A percentile compares a stretch with the other conserved stretches of the same genome.
phyloP scores from a whole-genome alignment of 2,113 vertebrate genomes.

The Zeus faber region DNA sequence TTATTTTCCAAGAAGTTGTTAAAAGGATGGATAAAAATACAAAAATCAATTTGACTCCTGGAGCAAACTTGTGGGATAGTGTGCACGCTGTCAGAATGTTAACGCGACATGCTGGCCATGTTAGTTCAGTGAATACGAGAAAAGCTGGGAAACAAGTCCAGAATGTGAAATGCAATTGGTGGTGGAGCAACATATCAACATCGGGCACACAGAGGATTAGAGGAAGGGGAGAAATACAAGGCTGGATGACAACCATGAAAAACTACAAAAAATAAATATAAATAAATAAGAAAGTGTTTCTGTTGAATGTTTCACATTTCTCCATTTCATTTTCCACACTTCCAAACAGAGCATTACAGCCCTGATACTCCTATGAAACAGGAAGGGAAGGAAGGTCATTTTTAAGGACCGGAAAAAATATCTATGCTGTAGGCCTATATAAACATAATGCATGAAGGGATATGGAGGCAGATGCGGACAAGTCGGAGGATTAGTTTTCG shows the following conservation, averaged over 20 bases:
- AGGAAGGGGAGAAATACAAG: constrained; percentile 32
- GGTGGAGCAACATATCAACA: constrained; percentile 39
- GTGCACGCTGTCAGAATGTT: neutral
- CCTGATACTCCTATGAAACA: too few species aligned
- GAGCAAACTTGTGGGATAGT: constrained; percentile 9
- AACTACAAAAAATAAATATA: constrained; percentile 15
- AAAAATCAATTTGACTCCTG: neutral
- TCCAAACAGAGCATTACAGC: too few species aligned
- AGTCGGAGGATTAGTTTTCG: too few species aligned
- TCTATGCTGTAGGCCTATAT: too few species aligned
- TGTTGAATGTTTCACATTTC: constrained; percentile 39
- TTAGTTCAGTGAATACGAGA: constrained; percentile 12
- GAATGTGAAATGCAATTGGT: constrained; percentile 35
- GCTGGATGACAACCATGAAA: constrained; percentile 12
- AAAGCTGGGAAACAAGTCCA: constrained; percentile 31
- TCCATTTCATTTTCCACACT: too few species aligned
- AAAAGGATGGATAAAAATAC: too few species aligned
- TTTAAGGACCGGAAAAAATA: too few species aligned
- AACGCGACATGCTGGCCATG: neutral
- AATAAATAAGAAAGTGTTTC: constrained; percentile 18
- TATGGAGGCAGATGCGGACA: too few species aligned
- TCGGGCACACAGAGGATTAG: constrained; percentile 40
- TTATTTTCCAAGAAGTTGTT: too few species aligned
- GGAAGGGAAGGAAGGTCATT: too few species aligned
- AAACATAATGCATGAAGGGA: too few species aligned